Evolutionary conservation across 2,113 vertebrate species (phyloP).

Genomic region (Mixornis gularis): DNA sequence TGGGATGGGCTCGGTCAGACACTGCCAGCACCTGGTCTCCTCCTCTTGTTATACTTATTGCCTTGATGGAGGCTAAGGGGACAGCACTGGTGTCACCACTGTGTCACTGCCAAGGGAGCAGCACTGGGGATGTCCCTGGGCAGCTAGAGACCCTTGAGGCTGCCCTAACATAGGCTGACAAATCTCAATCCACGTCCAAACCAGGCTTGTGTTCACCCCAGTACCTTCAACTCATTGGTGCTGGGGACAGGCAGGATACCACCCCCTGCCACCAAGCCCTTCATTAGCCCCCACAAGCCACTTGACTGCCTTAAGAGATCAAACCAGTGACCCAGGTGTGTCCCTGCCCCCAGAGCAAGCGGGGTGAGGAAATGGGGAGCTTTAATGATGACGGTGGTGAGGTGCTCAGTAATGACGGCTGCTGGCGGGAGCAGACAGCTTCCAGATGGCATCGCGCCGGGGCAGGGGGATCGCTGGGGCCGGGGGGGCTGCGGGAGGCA

Average conservation of each 20-base stretch:
- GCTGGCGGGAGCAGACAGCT: conserved; percentile 61
- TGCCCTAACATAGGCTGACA: neutral
- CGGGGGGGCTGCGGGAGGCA: neutral
- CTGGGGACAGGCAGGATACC: neutral
- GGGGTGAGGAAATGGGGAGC: neutral
- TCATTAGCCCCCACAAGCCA: neutral
- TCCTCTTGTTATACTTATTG: neutral
- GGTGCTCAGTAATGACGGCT: neutral
- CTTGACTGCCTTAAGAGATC: neutral
- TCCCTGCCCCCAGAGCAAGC: neutral
- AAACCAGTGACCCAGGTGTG: conserved; percentile 33
- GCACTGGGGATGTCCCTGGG: neutral
- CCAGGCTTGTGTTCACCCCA: neutral
- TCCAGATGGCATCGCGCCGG: conserved; percentile 55
- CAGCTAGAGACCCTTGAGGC: neutral
- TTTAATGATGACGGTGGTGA: neutral
- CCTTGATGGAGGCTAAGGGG: neutral
- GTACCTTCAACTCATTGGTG: accelerated
- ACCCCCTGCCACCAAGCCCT: neutral
- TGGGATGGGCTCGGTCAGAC: neutral
- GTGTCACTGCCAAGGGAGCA: neutral
- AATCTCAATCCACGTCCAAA: neutral
- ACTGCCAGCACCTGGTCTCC: accelerated
- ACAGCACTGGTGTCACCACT: neutral
- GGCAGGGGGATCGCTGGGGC: neutral